phyloP scores from a whole-genome alignment of 2,888 invertebrate genomes.

The Zootermopsis nevadensis region DNA sequence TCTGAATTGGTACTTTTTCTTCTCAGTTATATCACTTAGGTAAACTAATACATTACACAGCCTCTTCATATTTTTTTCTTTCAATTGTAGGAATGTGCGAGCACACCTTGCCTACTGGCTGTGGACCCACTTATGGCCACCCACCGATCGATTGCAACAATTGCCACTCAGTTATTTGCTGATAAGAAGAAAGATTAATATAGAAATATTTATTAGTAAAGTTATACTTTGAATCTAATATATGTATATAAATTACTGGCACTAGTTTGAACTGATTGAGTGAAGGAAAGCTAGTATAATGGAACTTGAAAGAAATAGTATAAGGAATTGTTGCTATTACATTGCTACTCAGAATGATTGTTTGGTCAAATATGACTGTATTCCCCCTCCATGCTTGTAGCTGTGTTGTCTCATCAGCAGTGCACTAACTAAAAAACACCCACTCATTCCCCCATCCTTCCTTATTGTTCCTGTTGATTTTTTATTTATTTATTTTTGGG shows the following conservation, averaged over 20 bases:
- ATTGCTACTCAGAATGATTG: neutral
- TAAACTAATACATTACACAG: no score
- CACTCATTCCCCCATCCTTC: neutral
- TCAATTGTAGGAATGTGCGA: conserved; percentile 50
- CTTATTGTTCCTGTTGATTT: neutral
- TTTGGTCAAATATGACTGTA: neutral
- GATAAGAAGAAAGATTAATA: conserved; percentile 37
- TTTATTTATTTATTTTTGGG: conserved; percentile 8
- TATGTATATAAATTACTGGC: conserved; percentile 34
- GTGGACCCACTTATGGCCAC: conserved; percentile 47
- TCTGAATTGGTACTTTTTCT: no score
- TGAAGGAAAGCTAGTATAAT: neutral
- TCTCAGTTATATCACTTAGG: no score
- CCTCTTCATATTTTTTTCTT: conserved; percentile 33
- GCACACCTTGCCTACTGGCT: conserved; percentile 50
- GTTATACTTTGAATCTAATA: conserved; percentile 3
- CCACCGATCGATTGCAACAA: conserved; percentile 38
- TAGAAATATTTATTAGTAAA: conserved; percentile 27
- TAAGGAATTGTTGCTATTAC: neutral
- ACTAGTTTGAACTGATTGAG: conserved; percentile 15
- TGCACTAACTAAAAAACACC: conserved; percentile 39
- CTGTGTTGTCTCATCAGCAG: neutral
- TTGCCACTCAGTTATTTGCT: conserved; percentile 32
- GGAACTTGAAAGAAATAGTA: neutral
- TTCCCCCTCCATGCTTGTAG: neutral